These are phyloP conservation scores for Manis crassicaudata DNA, from an alignment of 2,797 vertebrate species.

Conservation along the genomic window DNA sequence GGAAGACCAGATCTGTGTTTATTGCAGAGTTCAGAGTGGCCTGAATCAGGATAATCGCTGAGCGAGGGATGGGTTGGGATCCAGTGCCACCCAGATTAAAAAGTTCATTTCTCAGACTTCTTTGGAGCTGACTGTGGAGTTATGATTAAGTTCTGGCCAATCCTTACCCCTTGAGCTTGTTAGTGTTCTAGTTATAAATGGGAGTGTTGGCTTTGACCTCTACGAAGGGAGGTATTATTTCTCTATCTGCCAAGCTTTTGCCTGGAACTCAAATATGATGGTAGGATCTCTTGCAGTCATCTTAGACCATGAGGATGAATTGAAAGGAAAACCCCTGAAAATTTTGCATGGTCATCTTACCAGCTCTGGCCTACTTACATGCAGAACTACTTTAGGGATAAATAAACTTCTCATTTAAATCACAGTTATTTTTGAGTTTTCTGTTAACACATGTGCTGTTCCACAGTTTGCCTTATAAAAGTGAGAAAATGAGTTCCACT, in stretches of 20 bases:
- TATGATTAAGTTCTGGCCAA: not conserved
- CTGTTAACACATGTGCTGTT: not conserved
- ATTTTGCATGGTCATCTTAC: not conserved
- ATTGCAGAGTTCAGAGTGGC: not conserved
- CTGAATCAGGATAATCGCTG: not conserved
- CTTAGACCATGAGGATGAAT: not conserved
- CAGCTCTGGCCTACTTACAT: not conserved
- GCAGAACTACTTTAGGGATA: not conserved
- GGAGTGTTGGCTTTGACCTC: not conserved
- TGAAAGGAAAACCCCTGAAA: slow-evolving; percentile 10
- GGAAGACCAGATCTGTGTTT: not conserved
- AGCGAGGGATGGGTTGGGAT: not conserved
- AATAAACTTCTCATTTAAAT: slow-evolving; percentile 8
- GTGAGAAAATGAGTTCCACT: not conserved
- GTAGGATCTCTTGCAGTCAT: not conserved
- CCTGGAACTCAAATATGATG: not conserved
- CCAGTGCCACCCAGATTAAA: not conserved
- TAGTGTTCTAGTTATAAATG: not conserved
- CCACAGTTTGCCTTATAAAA: slow-evolving; percentile 46
- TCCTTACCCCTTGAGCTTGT: not conserved
- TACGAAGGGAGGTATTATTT: not conserved
- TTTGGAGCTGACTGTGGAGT: not conserved
- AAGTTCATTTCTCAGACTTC: not conserved
- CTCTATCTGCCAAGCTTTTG: not conserved
- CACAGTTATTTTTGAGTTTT: not conserved